Evolutionary conservation across 2,797 vertebrate genomes (phyloP).

Genomic region (Arctocebus calabarensis): DNA sequence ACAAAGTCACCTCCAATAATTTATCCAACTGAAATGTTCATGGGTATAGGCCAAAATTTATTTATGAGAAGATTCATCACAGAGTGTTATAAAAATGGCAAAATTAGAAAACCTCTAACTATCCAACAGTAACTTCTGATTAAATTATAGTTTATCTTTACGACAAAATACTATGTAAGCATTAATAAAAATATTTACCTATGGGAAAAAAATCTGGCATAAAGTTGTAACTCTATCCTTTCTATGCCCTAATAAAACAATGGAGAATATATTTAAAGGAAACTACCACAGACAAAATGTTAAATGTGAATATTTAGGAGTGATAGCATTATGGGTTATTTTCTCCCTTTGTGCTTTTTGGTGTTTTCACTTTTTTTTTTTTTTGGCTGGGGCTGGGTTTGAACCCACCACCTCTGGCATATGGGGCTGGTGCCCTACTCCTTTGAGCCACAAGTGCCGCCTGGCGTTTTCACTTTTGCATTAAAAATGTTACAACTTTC

Average conservation of each 20-base stretch:
- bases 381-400: no score
- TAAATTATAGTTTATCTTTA: background rate
- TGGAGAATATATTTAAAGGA: background rate
- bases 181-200: background rate
- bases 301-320: background rate
- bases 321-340: background rate
- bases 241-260: background rate
- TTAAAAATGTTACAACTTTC: background rate
- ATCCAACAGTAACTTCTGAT: background rate
- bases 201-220: background rate
- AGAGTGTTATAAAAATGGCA: background rate
- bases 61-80: background rate
- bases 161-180: background rate
- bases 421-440: no score
- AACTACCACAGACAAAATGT: background rate
- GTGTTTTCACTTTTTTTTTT: background rate
- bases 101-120: background rate
- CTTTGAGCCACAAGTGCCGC: no score
- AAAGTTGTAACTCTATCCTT: background rate
- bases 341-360: background rate
- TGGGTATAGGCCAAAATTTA: background rate
- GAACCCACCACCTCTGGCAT: no score
- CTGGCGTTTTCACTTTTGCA: no score
- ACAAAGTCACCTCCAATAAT: background rate
- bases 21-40: background rate